A percentile compares a stretch with the other conserved stretches of the same genome.
Conservation (phyloP, 2,797 vertebrate genomes). For the Manis pentadactyla region DNA sequence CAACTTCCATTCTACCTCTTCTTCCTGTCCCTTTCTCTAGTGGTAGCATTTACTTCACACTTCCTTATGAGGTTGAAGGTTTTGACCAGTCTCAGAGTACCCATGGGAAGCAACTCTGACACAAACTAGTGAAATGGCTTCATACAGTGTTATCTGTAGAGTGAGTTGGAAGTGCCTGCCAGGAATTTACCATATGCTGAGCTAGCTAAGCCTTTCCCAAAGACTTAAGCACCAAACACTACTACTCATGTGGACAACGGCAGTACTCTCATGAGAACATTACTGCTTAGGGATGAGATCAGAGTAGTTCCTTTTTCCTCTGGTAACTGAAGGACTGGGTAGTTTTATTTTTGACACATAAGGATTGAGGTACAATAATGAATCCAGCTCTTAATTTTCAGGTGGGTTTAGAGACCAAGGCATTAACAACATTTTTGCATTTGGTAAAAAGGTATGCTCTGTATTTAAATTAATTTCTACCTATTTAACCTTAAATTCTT, state of each 20-base stretch:
- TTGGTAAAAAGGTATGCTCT: conserved; percentile 58
- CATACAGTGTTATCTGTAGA: background rate
- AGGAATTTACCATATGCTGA: background rate
- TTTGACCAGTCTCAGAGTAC: background rate
- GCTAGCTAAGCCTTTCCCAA: background rate
- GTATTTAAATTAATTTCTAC: conserved; percentile 66
- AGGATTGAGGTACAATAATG: background rate
- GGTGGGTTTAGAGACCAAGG: conserved; percentile 38
- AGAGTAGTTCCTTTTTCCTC: background rate
- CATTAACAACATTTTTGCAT: conserved; percentile 46
- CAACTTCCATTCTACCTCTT: background rate
- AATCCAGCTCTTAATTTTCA: conserved; percentile 52
- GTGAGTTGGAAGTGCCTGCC: background rate
- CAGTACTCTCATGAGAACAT: background rate
- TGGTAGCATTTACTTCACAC: background rate
- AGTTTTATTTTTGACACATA: conserved; percentile 51
- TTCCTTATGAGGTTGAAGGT: background rate
- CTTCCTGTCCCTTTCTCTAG: background rate
- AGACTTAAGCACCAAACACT: background rate
- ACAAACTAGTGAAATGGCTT: background rate
- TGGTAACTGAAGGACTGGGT: conserved; percentile 20
- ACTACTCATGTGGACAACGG: background rate
- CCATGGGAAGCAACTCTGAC: background rate
- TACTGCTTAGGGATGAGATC: background rate
- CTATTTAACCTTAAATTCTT: background rate